phyloP scores from a whole-genome alignment of 2,797 vertebrate species.

The Argentina silus region DNA sequence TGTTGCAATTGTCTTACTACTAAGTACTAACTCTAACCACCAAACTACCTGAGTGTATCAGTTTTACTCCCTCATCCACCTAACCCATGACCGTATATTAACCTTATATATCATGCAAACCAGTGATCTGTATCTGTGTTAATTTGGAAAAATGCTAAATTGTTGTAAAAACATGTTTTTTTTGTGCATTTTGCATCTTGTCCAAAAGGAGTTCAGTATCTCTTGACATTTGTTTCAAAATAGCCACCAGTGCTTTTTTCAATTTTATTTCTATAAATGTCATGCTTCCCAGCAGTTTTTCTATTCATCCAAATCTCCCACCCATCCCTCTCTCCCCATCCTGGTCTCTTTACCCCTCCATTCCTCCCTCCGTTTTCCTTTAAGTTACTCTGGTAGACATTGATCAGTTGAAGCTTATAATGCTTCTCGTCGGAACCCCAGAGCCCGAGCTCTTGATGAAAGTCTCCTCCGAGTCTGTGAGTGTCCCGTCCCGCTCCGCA shows the following conservation, averaged over 20 bases:
- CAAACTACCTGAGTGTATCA: too few relatives aligned
- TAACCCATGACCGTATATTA: too few relatives aligned
- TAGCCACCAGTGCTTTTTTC: background rate
- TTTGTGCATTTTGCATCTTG: too few relatives aligned
- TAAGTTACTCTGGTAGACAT: slow-evolving; percentile 94
- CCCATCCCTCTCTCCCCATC: background rate
- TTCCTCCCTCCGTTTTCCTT: slow-evolving; percentile 88
- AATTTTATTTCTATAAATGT: slow-evolving; percentile 17
- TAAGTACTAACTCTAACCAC: too few relatives aligned
- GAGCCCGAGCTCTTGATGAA: slow-evolving; percentile 96
- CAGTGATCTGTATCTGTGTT: too few relatives aligned
- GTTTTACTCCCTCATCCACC: too few relatives aligned
- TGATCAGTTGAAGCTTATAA: slow-evolving; percentile 99
- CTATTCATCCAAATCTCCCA: background rate
- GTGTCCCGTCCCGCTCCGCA: slow-evolving; percentile 64
- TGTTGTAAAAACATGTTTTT: too few relatives aligned
- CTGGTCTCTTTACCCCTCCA: background rate
- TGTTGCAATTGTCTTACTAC: too few relatives aligned
- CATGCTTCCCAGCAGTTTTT: background rate
- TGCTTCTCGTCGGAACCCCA: slow-evolving; percentile 95
- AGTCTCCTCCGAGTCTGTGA: slow-evolving; percentile 98
- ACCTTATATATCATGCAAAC: too few relatives aligned
- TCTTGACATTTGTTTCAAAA: too few relatives aligned
- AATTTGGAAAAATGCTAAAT: too few relatives aligned
- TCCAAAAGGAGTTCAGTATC: too few relatives aligned